Base-by-base conservation (phyloP, 2,113 vertebrate species). In the Peromyscus polionotus region DNA sequence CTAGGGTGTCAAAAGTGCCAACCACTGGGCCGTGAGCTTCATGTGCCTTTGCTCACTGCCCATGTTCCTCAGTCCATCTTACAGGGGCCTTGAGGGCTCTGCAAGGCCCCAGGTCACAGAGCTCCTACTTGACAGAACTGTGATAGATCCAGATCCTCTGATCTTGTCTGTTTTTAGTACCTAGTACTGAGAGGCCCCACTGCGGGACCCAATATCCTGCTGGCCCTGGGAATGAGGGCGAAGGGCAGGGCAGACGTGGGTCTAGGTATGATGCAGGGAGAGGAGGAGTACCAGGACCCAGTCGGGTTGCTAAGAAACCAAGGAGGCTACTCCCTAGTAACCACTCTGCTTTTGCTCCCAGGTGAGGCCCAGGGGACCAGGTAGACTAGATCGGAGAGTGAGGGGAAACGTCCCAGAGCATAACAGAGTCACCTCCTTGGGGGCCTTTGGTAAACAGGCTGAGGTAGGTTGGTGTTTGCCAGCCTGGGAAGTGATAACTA, bases 151-250 rank as follows among this genome's bases (percentile, higher is more conserved):
- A 45, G 61, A 48, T 36, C 79, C 36, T 48, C 2, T 6, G 42
- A 61, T 16, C 9, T 13, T 12, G 0, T 17, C 28, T 48, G 59
- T 14, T 54, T 11, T 7, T 42, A 86, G 2, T 31, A 5, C 0
- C 0, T 33, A 59, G 48, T 57, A 9, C 24, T 4, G 7, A n/a
- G 45, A 0, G 12, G 8, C 36, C 48, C 87, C 1, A 1, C 2
- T 36, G 13, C 3, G 13, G 79, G n/a, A 26, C 77, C 3, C 3
- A 76, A n/a, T 31, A 13, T 7, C n/a, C 59, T 11, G 2, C n/a
- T 7, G 0, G 63, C 36, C 70, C 36, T n/a, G 36, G n/a, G 19
- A 20, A 20, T 19, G 13, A 4, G 28, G 59, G 51, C 24, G 28
- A 19, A 45, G 10, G 70, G 48, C 59, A 89, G 77, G 63, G 77